A percentile compares a stretch with the other conserved stretches of the same genome.
Evolutionary conservation across 2,888 invertebrate genomes (phyloP).

Genomic region (Aphrophora alni): DNA sequence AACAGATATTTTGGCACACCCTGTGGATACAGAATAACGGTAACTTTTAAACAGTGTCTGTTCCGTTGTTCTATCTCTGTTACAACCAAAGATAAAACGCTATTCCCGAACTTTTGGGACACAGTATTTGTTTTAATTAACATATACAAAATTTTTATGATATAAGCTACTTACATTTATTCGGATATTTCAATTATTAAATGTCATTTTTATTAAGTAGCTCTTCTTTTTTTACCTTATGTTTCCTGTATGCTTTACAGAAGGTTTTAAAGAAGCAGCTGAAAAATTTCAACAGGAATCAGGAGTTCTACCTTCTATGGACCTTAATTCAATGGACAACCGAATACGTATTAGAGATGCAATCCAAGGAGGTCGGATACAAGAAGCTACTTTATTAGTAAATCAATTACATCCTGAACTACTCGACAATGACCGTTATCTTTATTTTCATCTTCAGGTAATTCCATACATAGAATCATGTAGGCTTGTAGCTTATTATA

Average conservation of each 20-base stretch:
- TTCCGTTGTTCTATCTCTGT: too few species aligned
- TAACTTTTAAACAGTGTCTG: too few species aligned
- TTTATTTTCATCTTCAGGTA: constrained; percentile 94
- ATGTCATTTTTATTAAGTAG: too few species aligned
- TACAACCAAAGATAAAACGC: too few species aligned
- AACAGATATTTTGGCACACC: too few species aligned
- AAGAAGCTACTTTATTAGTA: constrained; percentile 92
- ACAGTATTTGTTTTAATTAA: too few species aligned
- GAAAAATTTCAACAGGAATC: constrained; percentile 96
- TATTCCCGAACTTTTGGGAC: too few species aligned
- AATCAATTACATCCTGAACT: constrained; percentile 95
- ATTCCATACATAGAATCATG: neutral
- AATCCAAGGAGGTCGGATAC: constrained; percentile 90
- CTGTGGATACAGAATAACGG: too few species aligned
- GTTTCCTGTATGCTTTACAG: constrained; percentile 59
- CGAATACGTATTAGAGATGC: constrained; percentile 92
- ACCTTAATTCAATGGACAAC: constrained; percentile 87
- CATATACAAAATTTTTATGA: too few species aligned
- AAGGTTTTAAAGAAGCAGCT: constrained; percentile 96
- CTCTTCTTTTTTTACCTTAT: too few species aligned
- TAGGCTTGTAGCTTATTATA: neutral
- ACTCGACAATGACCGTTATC: constrained; percentile 91
- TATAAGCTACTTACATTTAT: too few species aligned
- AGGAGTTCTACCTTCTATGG: constrained; percentile 78
- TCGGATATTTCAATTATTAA: too few species aligned